A percentile compares a stretch with the other conserved stretches of the same genome.
Evolutionary conservation across 2,888 invertebrate species (phyloP).

Genomic region (Nomada lathburiana): DNA sequence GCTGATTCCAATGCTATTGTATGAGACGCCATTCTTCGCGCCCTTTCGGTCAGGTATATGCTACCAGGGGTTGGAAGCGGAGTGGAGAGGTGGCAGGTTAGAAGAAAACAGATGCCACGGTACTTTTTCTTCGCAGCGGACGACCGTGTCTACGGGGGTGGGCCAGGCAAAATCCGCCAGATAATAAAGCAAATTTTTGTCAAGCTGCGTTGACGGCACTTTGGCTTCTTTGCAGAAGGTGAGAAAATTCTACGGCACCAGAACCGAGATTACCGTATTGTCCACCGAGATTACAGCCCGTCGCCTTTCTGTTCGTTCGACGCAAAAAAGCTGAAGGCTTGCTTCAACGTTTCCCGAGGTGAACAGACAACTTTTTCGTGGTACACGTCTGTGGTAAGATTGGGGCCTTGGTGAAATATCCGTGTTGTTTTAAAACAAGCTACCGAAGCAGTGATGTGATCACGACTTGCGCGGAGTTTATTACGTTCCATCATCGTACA

Average conservation of each 20-base stretch:
- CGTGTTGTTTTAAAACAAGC: slow-evolving; percentile 20
- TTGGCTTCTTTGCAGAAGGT: slow-evolving; percentile 31
- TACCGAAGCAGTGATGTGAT: neutral
- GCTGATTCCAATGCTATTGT: slow-evolving; percentile 63
- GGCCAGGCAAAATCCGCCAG: slow-evolving; percentile 61
- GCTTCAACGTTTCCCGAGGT: slow-evolving; percentile 3
- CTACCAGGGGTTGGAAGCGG: neutral
- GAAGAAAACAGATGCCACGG: slow-evolving; percentile 37
- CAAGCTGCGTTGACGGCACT: neutral
- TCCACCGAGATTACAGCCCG: slow-evolving; percentile 49
- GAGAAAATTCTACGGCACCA: slow-evolving; percentile 57
- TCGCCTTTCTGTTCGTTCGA: slow-evolving; percentile 29
- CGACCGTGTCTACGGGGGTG: slow-evolving; percentile 47
- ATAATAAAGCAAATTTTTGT: slow-evolving; percentile 56
- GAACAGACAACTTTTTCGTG: slow-evolving; percentile 22
- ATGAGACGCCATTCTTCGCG: slow-evolving; percentile 20
- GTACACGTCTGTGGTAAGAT: neutral
- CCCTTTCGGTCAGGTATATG: slow-evolving; percentile 47
- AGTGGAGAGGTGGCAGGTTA: slow-evolving; percentile 47
- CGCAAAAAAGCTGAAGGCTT: slow-evolving; percentile 17
- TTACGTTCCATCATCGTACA: neutral
- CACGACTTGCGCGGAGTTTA: neutral
- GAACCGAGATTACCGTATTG: slow-evolving; percentile 53
- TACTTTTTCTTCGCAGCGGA: slow-evolving; percentile 5
- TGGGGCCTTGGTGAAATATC: slow-evolving; percentile 26